These are phyloP conservation scores for Drosophila meridionalis DNA, from an alignment of 2,888 invertebrate genomes.

Conservation along the genomic window DNA sequence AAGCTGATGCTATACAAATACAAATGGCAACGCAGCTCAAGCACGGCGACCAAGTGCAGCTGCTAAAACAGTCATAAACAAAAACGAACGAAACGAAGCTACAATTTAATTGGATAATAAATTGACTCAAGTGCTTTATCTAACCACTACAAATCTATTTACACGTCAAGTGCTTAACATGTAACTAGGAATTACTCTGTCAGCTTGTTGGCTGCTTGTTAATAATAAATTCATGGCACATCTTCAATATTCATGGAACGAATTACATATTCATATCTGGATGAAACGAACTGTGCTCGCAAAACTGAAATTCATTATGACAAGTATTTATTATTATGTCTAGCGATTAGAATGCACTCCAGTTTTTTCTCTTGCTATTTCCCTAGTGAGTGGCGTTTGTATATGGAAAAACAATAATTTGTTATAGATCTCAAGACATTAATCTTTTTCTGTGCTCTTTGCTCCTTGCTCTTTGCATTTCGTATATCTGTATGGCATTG, in stretches of 20 bases:
- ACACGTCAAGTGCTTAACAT: constrained; percentile 1
- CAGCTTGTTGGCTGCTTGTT: background rate
- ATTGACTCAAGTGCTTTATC: constrained; percentile 6
- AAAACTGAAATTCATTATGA: constrained; percentile 1
- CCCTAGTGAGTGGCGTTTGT: constrained; percentile 2
- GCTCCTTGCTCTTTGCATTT: background rate
- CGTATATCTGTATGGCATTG: constrained; percentile 26
- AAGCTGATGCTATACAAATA: constrained; percentile 36
- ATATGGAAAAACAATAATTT: constrained; percentile 36
- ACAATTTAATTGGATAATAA: constrained; percentile 6
- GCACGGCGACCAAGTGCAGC: constrained; percentile 34
- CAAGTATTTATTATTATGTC: constrained; percentile 3
- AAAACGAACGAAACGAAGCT: constrained; percentile 4
- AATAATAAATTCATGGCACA: background rate
- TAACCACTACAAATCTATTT: constrained; percentile 2
- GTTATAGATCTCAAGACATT: constrained; percentile 32
- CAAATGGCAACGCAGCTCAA: constrained; percentile 40
- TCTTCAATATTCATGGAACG: background rate
- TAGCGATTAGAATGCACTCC: constrained; percentile 6
- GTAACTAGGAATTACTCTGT: background rate
- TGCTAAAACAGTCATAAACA: constrained; percentile 37
- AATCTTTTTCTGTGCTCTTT: constrained; percentile 26
- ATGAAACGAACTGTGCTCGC: background rate
- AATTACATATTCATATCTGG: constrained; percentile 1
- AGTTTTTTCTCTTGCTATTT: constrained; percentile 5